Conservation (phyloP, 2,113 vertebrate species). For the Ginglymostoma cirratum region DNA sequence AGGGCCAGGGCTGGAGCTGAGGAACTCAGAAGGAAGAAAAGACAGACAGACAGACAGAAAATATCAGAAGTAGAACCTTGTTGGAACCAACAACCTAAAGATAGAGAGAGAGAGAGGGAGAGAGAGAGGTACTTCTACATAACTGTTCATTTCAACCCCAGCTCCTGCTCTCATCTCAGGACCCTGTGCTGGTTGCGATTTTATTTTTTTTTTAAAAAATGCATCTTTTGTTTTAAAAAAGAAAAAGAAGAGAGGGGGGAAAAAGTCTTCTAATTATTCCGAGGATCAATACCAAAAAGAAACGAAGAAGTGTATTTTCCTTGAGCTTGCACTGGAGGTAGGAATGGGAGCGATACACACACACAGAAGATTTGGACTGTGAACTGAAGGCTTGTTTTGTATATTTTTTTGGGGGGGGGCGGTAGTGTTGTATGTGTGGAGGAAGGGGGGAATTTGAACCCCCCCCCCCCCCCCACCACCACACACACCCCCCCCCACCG, state of each 20-base stretch:
- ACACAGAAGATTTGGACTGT: background rate
- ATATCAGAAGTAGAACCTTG: background rate
- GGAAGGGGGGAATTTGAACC: background rate
- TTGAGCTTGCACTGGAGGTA: background rate
- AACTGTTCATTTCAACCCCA: background rate
- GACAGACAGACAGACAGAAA: background rate
- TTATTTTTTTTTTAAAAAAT: too few relatives aligned
- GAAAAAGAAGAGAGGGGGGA: background rate
- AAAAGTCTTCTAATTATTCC: too few relatives aligned
- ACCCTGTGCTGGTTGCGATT: background rate
- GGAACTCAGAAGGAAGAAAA: too few relatives aligned
- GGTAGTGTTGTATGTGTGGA: too few relatives aligned
- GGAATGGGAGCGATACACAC: background rate
- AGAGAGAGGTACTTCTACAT: background rate
- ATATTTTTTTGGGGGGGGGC: too few relatives aligned
- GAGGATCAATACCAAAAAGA: too few relatives aligned
- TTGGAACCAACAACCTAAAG: background rate
- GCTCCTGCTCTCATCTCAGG: background rate
- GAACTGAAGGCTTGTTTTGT: background rate
- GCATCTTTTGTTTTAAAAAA: background rate
- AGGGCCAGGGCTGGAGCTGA: background rate
- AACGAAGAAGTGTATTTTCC: too few relatives aligned
- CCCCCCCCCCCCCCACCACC: background rate
- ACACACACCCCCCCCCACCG: too few relatives aligned
- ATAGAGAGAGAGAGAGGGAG: background rate